phyloP scores from a whole-genome alignment of 53 echinoderm and acorn worm species.

The Henricia sp. region DNA sequence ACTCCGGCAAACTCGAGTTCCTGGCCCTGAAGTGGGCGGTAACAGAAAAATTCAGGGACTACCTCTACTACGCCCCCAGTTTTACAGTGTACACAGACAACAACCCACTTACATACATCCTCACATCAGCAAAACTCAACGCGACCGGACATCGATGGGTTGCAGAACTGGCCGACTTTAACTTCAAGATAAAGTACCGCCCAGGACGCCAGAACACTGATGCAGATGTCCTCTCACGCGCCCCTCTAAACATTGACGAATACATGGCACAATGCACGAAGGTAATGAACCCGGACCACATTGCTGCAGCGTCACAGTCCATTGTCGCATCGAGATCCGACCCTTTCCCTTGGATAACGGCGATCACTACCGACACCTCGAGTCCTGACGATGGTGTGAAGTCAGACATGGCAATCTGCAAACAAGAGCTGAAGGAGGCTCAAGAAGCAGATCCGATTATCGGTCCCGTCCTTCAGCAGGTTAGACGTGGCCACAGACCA shows the following conservation, averaged over 20 bases:
- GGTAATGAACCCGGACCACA: conserved; percentile 14
- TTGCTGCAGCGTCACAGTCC: conserved; percentile 9
- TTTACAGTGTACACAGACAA: not conserved
- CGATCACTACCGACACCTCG: conserved; percentile 1
- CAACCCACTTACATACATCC: too few species aligned
- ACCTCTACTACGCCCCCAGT: conserved; percentile 34
- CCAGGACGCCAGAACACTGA: conserved; percentile 55
- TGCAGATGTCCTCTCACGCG: conserved; percentile 51
- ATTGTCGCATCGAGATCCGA: not conserved
- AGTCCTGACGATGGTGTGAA: conserved; percentile 18
- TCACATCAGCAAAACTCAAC: not conserved
- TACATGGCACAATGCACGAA: conserved; percentile 7
- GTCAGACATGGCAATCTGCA: not conserved
- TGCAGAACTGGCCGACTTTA: conserved; percentile 21
- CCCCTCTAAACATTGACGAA: not conserved
- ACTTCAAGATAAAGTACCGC: conserved; percentile 40
- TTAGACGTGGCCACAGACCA: not conserved
- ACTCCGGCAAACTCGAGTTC: conserved; percentile 65
- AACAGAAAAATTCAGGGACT: conserved; percentile 41
- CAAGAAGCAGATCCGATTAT: conserved; percentile 48
- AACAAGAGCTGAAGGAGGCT: conserved; percentile 37
- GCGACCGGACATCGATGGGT: conserved; percentile 23
- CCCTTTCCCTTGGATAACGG: not conserved
- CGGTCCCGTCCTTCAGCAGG: conserved; percentile 11
- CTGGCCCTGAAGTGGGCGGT: conserved; percentile 52